Evolutionary conservation across 2,888 invertebrate genomes (phyloP), one percentile per base, ranked within the genome.

Genomic region (Epsilonema sp.): DNA sequence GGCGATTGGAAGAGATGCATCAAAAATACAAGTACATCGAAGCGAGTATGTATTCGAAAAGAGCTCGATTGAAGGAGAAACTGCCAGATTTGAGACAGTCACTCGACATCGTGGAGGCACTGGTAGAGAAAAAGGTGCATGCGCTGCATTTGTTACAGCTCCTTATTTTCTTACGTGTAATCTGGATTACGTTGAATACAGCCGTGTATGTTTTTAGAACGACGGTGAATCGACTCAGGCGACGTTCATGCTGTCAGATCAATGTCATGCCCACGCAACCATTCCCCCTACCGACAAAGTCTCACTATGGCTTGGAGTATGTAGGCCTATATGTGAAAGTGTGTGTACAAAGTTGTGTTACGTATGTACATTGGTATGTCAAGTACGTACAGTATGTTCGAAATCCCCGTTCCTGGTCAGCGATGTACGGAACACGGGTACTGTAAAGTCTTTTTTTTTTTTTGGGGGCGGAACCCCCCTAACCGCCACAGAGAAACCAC

Each of bases 1-100:
- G 79, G 60, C 76, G 75, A 59, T 71, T 92, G 50, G 90, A 94
- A 65, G 90, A 90, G 63, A 82, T 82, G 63, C 86, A 89, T 70
- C 80, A 80, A 50, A 90, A 92, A 73, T 92, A 92, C 67, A 89
- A 90, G 70, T 85, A 86, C 65, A 87, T 94, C 85, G 92, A 94
- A 69, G 79, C 78, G 58, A 89, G 86, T 67, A 74, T 94, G 54
- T 74, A 78, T 46, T 79, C 83, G 16, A 85, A 87, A 58, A 79
- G 83, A 55, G 77, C 80, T 59, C 77, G 75, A 55, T 71, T 94
- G 49, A 80, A 82, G 59, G 77, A 77, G 48, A 90, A 92, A 71
- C 82, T 94, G 55, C 89, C 90, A n/a, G 92, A 94, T 65, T 73
- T 92, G 55, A 80, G 82, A 58, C 76, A 84, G 53, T 85, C 90